Conservation (phyloP, 2,113 vertebrate genomes). For the Mormyrus lacerda region DNA sequence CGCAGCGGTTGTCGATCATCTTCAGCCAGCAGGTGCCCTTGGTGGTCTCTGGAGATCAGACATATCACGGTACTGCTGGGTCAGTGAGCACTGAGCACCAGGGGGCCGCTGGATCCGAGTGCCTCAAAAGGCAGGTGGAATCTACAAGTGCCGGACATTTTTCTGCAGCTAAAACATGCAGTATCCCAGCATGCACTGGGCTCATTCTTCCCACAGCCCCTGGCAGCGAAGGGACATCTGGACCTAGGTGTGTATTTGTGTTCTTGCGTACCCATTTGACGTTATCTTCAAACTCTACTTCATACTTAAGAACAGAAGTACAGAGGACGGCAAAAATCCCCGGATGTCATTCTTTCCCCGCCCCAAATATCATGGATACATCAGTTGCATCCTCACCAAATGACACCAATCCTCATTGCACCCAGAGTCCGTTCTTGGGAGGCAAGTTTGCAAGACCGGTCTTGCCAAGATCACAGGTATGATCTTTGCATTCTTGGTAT, state of each 20-base stretch:
- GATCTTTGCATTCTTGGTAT: not conserved
- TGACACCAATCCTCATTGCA: not conserved
- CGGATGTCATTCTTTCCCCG: not conserved
- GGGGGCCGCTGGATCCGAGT: not conserved
- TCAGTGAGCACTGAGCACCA: not conserved
- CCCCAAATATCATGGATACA: not conserved
- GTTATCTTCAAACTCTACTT: not conserved
- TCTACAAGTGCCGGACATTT: not conserved
- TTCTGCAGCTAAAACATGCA: not conserved
- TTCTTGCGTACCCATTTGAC: not conserved
- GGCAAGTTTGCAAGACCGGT: not conserved
- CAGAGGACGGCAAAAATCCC: not conserved
- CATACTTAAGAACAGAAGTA: not conserved
- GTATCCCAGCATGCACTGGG: not conserved
- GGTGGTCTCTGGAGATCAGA: conserved; percentile 61
- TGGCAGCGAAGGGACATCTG: not conserved
- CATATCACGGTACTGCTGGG: not conserved
- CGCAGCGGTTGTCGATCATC: conserved; percentile 78
- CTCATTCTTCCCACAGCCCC: not conserved
- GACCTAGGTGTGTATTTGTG: not conserved
- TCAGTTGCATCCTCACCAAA: not conserved
- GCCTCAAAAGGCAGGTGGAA: not conserved
- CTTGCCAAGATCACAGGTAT: not conserved
- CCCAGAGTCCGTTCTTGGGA: not conserved
- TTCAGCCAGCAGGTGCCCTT: conserved; percentile 96